Conservation (phyloP, 2,113 vertebrate species). For the Melanerpes aurifrons region DNA sequence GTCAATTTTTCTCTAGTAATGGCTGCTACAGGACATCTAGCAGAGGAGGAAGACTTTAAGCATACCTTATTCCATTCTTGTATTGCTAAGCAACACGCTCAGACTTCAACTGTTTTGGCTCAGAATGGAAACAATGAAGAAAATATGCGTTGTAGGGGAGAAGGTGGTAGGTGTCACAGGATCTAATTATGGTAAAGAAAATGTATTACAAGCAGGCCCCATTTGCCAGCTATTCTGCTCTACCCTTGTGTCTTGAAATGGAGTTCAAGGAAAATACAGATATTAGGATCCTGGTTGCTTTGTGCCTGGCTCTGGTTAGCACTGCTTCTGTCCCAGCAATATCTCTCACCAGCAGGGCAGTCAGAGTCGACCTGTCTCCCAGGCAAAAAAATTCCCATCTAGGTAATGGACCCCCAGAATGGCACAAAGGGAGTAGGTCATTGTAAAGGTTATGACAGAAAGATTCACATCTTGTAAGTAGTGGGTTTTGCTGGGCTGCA, state of each 20-base stretch:
- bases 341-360: neutral
- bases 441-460: neutral
- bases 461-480: neutral
- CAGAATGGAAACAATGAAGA: slow-evolving; percentile 23
- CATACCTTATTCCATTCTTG: neutral
- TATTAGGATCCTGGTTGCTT: neutral
- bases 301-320: neutral
- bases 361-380: neutral
- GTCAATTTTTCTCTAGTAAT: slow-evolving; percentile 16
- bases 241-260: neutral
- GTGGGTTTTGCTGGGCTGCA: neutral
- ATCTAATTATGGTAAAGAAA: neutral
- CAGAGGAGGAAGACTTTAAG: slow-evolving; percentile 12
- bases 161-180: neutral
- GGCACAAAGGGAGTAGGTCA: neutral
- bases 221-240: neutral
- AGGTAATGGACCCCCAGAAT: neutral
- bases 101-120: neutral
- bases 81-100: slow-evolving; percentile 58
- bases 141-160: neutral
- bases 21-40: slow-evolving; percentile 3
- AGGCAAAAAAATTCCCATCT: neutral
- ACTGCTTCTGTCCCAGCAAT: neutral
- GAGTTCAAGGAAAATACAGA: neutral
- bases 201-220: neutral